These are phyloP conservation scores for Rhombomys opimus DNA, from an alignment of 2,113 vertebrate genomes.

Conservation along the genomic window DNA sequence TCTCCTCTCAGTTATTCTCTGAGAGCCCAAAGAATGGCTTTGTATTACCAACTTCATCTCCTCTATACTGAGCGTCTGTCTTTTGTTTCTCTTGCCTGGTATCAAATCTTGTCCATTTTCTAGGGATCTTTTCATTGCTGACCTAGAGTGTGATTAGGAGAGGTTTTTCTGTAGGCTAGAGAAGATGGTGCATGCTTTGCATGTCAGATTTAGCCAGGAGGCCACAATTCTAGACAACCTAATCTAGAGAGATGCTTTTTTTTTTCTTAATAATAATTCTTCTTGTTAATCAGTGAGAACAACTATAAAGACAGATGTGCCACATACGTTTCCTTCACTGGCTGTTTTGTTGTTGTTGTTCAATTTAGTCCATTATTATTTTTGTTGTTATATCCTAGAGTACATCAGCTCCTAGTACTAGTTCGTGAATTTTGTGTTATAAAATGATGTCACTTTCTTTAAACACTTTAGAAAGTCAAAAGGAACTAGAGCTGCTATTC, in stretches of 20 bases:
- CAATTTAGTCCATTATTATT: background rate
- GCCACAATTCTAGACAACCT: background rate
- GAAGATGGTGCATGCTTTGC: background rate
- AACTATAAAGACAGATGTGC: background rate
- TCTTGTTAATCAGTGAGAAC: background rate
- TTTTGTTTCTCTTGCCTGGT: conserved; percentile 4
- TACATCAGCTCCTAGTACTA: background rate
- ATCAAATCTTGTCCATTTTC: background rate
- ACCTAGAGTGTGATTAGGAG: background rate
- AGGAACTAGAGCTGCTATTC: background rate
- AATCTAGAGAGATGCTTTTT: conserved; percentile 19
- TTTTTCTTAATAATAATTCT: conserved; percentile 51
- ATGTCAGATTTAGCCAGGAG: background rate
- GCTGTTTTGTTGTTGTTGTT: background rate
- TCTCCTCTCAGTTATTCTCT: conserved; percentile 19
- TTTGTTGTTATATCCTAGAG: conserved; percentile 4
- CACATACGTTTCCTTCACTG: background rate
- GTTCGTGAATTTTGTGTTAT: background rate
- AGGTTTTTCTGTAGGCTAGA: too few species aligned
- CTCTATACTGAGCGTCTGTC: background rate
- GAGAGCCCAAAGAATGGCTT: background rate
- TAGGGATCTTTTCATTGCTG: background rate
- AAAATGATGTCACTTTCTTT: background rate
- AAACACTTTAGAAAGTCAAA: conserved; percentile 12
- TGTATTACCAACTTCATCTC: background rate